Percentiles rank a stretch among this genome's conserved stretches.
These are phyloP conservation scores for Tribolium madens DNA, from an alignment of 1,140 invertebrate species.

Conservation along the genomic window DNA sequence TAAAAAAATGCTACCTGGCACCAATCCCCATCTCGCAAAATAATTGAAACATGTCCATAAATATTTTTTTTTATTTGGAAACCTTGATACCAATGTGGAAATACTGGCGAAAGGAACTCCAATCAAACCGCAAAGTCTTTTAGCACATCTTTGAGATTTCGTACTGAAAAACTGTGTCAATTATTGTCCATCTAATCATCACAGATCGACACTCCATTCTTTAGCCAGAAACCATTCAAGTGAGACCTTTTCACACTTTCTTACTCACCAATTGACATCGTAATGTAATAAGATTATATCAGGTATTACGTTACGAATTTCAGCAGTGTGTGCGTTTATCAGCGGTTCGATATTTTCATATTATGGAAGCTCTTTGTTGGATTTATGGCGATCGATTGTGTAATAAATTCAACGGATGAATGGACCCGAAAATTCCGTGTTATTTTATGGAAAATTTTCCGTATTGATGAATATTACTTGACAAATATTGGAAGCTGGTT, in stretches of 20 bases:
- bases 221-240: not conserved
- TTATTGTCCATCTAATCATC: not conserved
- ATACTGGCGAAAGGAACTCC: slow-evolving; percentile 2
- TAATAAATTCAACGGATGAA: not conserved
- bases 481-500: not conserved
- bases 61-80: not conserved
- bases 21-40: not conserved
- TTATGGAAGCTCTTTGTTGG: not conserved
- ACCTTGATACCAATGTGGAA: slow-evolving; percentile 17
- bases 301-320: slow-evolving; percentile 24
- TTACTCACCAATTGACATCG: slow-evolving; percentile 18
- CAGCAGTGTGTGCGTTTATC: slow-evolving; percentile 6
- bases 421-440: not conserved
- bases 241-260: slow-evolving; percentile 27
- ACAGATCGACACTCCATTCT: not conserved
- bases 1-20: not conserved
- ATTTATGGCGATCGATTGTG: not conserved
- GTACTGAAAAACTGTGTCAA: not conserved
- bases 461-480: not conserved
- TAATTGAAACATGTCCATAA: slow-evolving; percentile 1
- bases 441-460: not conserved
- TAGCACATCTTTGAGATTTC: not conserved
- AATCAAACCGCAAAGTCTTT: slow-evolving; percentile 2
- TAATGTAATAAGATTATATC: slow-evolving; percentile 34
- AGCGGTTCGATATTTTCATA: not conserved